Percentiles rank a stretch among this genome's conserved stretches.
phyloP scores from a whole-genome alignment of 2,888 invertebrate species.

The Pteria penguin region DNA sequence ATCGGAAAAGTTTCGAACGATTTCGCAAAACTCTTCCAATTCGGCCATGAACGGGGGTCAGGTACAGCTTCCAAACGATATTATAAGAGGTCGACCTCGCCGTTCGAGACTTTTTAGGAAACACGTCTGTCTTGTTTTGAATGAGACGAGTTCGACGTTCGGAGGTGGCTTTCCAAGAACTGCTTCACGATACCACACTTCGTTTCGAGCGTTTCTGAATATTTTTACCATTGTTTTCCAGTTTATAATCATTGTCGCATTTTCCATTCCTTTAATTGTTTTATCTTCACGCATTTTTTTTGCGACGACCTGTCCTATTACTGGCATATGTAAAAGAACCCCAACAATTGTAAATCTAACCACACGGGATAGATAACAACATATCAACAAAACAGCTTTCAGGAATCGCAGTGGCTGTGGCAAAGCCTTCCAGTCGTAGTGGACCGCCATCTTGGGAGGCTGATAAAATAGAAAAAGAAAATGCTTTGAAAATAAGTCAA shows the following conservation, averaged over 20 bases:
- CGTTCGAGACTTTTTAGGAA: constrained; percentile 35
- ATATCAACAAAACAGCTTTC: neutral
- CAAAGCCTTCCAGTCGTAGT: neutral
- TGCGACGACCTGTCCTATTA: neutral
- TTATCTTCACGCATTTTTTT: neutral
- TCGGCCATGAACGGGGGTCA: constrained; percentile 54
- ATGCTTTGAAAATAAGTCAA: too few species aligned
- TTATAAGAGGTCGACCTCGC: constrained; percentile 47
- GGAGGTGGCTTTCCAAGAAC: constrained; percentile 5
- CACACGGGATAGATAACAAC: neutral
- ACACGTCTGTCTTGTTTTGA: neutral
- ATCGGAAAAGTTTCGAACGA: constrained; percentile 37
- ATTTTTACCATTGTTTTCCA: neutral
- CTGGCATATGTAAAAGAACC: neutral
- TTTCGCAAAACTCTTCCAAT: constrained; percentile 37
- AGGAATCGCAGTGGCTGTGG: neutral
- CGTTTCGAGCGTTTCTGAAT: neutral
- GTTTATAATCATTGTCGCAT: neutral
- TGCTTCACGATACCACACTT: neutral
- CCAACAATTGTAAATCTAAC: neutral
- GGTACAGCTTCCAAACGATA: constrained; percentile 53
- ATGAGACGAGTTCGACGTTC: neutral
- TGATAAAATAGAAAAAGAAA: too few species aligned
- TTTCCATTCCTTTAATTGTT: neutral
- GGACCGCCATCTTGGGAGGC: neutral